Base-by-base conservation (phyloP, 2,888 invertebrate species). In the Nemoura dubitans region DNA sequence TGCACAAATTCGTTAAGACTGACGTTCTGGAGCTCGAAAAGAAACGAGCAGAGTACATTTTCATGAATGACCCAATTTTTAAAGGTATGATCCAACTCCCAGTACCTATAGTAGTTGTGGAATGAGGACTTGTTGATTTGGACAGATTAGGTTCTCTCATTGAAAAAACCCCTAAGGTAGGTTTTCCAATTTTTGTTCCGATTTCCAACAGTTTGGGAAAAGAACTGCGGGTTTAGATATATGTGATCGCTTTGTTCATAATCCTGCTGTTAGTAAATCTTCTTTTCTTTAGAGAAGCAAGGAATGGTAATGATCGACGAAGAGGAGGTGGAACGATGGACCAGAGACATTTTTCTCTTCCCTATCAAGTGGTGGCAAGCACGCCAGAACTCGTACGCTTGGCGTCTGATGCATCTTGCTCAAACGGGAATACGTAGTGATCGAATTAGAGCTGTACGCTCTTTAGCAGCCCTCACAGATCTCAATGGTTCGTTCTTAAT, bases 351-450 rank as follows among this genome's bases (percentile, higher is more conserved):
- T 30, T 82, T 86, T 29, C 28, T 42, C 42, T 29, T 85, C 5
- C 76, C 83, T 21, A 76, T 83, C 21, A 92, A 92, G 89, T 93
- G 93, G 91, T 95, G 95, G 95, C 95, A 95, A 89, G 92, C 94
- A 21, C 91, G 95, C 25, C 94, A 94, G 89, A 93, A 94, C 89
- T 94, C 93, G 6, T 90, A 95, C n/a, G 95, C 95, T 0, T 95
- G 94, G 92, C 93, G 94, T 88, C 91, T 96, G 42, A 90, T 96
- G 25, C 93, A 94, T 91, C 92, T 96, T 86, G 95, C 96, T 43
- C 94, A 94, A 88, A 93, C 93, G 88, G 95, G 95, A n/a, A 93
- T 93, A 88, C 92, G 92, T 88, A 92, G 93, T 86, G 94, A 95
- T 88, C 93, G 95, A 10, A 92, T 93, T 84, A 93, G 94, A 89